These are phyloP conservation scores for Drosophila funebris DNA, from an alignment of 1,140 invertebrate species.

Conservation along the genomic window DNA sequence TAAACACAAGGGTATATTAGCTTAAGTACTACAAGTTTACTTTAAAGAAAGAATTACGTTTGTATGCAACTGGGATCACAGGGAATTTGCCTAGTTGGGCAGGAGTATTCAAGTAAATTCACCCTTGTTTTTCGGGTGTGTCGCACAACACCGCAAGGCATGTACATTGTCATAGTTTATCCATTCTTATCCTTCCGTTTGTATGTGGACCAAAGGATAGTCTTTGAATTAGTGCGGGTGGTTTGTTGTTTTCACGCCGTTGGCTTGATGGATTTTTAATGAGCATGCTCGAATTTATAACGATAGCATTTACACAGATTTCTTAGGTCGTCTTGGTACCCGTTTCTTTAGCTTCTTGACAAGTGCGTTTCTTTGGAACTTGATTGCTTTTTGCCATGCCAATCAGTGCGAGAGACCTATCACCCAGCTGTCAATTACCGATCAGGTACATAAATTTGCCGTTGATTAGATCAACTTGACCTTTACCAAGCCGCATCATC, in stretches of 20 bases:
- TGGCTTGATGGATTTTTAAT: conserved; percentile 32
- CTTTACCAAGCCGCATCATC: conserved; percentile 42
- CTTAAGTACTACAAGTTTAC: not conserved
- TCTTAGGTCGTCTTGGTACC: not conserved
- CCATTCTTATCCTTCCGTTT: conserved; percentile 12
- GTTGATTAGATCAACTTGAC: conserved; percentile 39
- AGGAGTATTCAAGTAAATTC: not conserved
- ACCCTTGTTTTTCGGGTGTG: conserved; percentile 7
- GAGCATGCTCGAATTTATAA: conserved; percentile 6
- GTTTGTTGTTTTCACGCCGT: not conserved
- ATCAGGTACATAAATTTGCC: conserved; percentile 22
- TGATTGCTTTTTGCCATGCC: conserved; percentile 7
- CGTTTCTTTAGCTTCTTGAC: not conserved
- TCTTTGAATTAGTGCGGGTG: not conserved
- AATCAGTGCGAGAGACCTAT: conserved; percentile 22
- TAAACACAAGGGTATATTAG: not conserved
- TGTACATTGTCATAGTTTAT: conserved; percentile 6
- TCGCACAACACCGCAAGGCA: conserved; percentile 7
- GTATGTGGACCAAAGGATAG: not conserved
- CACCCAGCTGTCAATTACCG: conserved; percentile 30
- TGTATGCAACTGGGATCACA: no score
- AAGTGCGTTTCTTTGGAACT: not conserved
- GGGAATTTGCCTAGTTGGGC: not conserved
- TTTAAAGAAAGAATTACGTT: not conserved
- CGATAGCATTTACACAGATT: not conserved